Evolutionary conservation across 1,140 invertebrate species (phyloP), one percentile per base, ranked within the genome.

Genomic region (Penaeus indicus): DNA sequence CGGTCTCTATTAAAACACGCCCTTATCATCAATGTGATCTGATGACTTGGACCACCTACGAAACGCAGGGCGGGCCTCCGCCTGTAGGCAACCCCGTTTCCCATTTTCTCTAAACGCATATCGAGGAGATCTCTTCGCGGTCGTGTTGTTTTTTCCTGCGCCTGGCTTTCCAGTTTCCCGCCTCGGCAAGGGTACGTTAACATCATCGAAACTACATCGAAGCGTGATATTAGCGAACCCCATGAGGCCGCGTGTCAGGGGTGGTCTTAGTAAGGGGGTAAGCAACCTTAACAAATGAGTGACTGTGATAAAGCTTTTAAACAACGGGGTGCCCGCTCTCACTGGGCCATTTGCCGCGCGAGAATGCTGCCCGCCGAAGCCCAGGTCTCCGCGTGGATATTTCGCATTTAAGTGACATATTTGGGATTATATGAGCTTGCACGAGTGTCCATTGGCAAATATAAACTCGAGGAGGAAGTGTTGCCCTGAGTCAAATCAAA

Each of bases 221-320:
- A 86, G 85, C 85, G 77, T 86, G 62, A 81, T 80, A 81, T 86
- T 86, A 86, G 85, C 85, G 60, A 79, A n/a, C 78, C 78, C 47
- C 85, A 67, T 86, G 85, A 63, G 84, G 84, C 75, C 75, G 75
- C 32, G 32, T 67, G 62, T 67, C 69, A 64, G 75, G 84, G 84
- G 84, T 63, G 85, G 54, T 75, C 54, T 27, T 47, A 60, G 47
- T 60, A 47, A 67, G 47, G 42, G 84, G 67, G 84, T 60, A 85
- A 77, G 84, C 64, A 88, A 77, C 80, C 79, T 27, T 83, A 77
- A 88, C 80, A 83, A 82, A 88, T 83, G 86, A 83, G 38, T 82
- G 69, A 83, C 79, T 88, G 67, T 82, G 80, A 88, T 75, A 83
- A 88, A 88, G 64, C 79, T 83, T 25, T 75, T 62, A 88, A 83